phyloP scores from a whole-genome alignment of 2,888 invertebrate genomes.

The Andrena flavipes region DNA sequence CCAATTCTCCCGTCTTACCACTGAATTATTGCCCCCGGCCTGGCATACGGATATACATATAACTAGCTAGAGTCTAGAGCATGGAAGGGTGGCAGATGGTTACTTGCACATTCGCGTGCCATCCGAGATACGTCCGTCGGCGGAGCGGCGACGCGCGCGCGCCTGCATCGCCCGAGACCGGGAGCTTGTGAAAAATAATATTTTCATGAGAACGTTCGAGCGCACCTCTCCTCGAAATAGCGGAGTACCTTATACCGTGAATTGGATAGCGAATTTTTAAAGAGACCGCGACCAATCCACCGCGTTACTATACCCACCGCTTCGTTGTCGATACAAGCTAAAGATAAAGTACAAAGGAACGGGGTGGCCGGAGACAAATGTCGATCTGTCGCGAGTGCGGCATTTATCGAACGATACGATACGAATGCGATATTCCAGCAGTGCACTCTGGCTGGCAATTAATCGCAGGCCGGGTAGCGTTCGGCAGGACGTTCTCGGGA shows the following conservation, averaged over 20 bases:
- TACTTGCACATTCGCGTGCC: constrained; percentile 53
- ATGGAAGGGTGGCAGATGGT: constrained; percentile 70
- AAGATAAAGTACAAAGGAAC: constrained; percentile 6
- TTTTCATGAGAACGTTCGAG: constrained; percentile 54
- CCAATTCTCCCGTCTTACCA: constrained; percentile 52
- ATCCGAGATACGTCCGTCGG: constrained; percentile 1
- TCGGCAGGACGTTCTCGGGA: constrained; percentile 43
- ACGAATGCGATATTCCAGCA: not conserved
- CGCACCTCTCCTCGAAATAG: not conserved
- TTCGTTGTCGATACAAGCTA: constrained; percentile 5
- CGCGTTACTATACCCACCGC: constrained; percentile 17
- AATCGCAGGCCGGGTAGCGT: constrained; percentile 41
- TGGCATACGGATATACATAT: constrained; percentile 31
- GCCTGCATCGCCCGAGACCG: constrained; percentile 16
- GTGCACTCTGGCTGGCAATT: constrained; percentile 36
- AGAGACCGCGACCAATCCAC: constrained; percentile 12
- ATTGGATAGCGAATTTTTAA: constrained; percentile 44
- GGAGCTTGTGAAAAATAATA: constrained; percentile 61
- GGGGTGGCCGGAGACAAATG: constrained; percentile 2
- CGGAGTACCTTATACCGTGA: constrained; percentile 26
- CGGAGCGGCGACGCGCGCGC: not conserved
- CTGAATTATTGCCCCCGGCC: constrained; percentile 54
- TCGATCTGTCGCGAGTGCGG: constrained; percentile 1
- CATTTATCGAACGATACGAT: constrained; percentile 1
- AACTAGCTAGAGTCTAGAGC: constrained; percentile 63